Conservation (phyloP, 2,888 invertebrate genomes). For the Lamellibrachia columna region DNA sequence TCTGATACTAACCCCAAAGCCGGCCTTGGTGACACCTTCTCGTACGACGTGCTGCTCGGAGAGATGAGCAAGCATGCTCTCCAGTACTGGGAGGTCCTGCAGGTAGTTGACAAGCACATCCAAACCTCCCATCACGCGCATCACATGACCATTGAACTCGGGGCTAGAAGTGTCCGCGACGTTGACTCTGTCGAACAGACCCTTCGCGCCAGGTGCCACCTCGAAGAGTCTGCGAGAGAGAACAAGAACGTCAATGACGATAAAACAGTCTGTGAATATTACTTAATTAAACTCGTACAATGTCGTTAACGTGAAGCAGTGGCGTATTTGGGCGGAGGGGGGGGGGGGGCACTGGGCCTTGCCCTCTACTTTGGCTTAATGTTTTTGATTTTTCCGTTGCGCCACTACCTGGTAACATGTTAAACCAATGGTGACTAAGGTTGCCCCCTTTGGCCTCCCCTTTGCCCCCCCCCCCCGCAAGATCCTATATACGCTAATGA, state of each 20-base stretch:
- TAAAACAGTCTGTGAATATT: background rate
- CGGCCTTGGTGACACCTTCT: slow-evolving; percentile 30
- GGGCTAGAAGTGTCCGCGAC: background rate
- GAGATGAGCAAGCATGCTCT: slow-evolving; percentile 32
- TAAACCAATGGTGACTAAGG: too few species aligned
- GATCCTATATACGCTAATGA: too few species aligned
- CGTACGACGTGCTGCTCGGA: slow-evolving; percentile 34
- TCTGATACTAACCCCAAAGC: slow-evolving; percentile 32
- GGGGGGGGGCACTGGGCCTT: too few species aligned
- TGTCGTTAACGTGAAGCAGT: too few species aligned
- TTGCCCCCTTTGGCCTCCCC: too few species aligned
- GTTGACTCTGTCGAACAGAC: background rate
- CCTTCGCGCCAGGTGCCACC: background rate
- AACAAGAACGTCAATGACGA: too few species aligned
- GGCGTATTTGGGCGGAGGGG: too few species aligned
- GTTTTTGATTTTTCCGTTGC: too few species aligned
- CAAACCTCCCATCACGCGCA: slow-evolving; percentile 17
- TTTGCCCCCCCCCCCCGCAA: too few species aligned
- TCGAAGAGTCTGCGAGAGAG: background rate
- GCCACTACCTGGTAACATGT: too few species aligned
- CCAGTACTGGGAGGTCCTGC: background rate
- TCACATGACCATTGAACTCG: background rate
- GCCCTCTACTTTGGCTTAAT: too few species aligned
- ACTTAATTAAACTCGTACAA: background rate
- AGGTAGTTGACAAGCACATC: slow-evolving; percentile 22